Percentiles rank a stretch among this genome's conserved stretches.
Conservation (phyloP, 1,140 invertebrate genomes). For the Drosophila ironensis region DNA sequence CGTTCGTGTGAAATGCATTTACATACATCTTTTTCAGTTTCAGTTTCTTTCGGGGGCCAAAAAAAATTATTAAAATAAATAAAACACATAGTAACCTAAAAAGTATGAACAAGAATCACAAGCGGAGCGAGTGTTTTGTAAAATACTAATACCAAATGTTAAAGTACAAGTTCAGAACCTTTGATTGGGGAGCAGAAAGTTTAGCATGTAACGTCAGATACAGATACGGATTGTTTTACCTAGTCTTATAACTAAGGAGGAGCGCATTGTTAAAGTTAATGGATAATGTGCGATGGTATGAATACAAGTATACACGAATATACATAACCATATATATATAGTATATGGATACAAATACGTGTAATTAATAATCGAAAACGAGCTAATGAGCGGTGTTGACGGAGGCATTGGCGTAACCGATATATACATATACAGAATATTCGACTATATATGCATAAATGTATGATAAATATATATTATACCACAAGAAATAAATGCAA, state of each 20-base stretch:
- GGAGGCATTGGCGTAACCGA: slow-evolving; percentile 30
- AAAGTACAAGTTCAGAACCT: slow-evolving; percentile 44
- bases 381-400: slow-evolving; percentile 14
- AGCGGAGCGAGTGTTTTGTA: slow-evolving; percentile 48
- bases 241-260: slow-evolving; percentile 50
- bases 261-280: slow-evolving; percentile 73
- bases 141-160: slow-evolving; percentile 30
- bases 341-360: slow-evolving; percentile 44
- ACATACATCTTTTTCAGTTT: slow-evolving; percentile 62
- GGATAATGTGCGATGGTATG: slow-evolving; percentile 56
- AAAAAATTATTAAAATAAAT: slow-evolving; percentile 27
- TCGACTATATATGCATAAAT: slow-evolving; percentile 55
- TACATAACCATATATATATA: slow-evolving; percentile 37
- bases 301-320: slow-evolving; percentile 46
- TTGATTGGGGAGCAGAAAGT: slow-evolving; percentile 37
- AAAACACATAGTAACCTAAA: slow-evolving; percentile 36
- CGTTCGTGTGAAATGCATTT: slow-evolving; percentile 62
- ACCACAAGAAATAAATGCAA: slow-evolving; percentile 47
- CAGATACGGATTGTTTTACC: slow-evolving; percentile 57
- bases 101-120: slow-evolving; percentile 21
- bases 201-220: slow-evolving; percentile 28
- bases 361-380: slow-evolving; percentile 56
- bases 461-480: slow-evolving; percentile 47
- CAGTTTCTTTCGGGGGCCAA: slow-evolving; percentile 78
- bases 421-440: slow-evolving; percentile 58